Evolutionary conservation across 1,140 invertebrate genomes (phyloP), one percentile per base, ranked within the genome.

Genomic region (Yoshiicerus persimilis): DNA sequence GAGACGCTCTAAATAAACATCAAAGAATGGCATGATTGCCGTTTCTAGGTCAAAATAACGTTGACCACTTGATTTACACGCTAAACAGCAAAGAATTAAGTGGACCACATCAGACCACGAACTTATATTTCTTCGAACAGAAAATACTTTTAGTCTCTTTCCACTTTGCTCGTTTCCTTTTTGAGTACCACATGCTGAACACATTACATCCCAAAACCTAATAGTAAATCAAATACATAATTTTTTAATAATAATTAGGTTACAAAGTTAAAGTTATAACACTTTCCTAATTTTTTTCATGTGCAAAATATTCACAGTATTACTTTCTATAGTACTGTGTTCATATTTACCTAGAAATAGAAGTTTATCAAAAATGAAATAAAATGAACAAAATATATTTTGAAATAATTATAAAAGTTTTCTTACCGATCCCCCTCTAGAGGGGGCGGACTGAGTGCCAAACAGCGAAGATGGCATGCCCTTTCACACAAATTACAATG

Each of bases 171-270:
- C 86, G 20, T 25, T 86, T 30, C 75, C 56, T 5, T 88, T 83
- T 86, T 90, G 89, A 30, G 85, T 88, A 64, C 89, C 89, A 88
- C 89, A 90, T 2, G 85, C 38, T 36, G 86, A 87, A 87, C 89
- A 90, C 64, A 90, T 84, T 13, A 90, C 38, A 34, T 90, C 89
- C 89, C 89, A 90, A 83, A 88, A 90, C 20, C 87, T 88, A 38
- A 36, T 16, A 39, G 27, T 25, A 23, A 5, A n/a, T 0, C 1
- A 83, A 4, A 83, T 39, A 75, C n/a, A n/a, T n/a, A n/a, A n/a
- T n/a, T n/a, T 75, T 70, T 9, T 27, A 13, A 75, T 25, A 5
- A n/a, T n/a, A n/a, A n/a, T n/a, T n/a, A n/a, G n/a, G n/a, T n/a
- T n/a, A n/a, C n/a, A n/a, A n/a, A n/a, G n/a, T n/a, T n/a, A n/a